Conservation (phyloP, 2,113 vertebrate genomes). For the Notechis scutatus region DNA sequence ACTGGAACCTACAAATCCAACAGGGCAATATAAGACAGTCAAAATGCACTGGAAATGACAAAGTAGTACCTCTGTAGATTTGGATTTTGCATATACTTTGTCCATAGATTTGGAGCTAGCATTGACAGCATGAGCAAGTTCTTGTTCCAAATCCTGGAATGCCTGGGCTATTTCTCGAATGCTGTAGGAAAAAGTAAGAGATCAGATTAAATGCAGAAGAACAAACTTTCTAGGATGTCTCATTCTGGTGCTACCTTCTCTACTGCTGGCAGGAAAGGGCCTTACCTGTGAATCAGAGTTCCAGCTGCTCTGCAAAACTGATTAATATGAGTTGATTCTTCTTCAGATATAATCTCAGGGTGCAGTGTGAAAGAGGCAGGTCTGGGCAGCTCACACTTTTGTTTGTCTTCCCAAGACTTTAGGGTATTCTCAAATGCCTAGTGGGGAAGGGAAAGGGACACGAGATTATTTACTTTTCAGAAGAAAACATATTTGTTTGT, state of each 20-base stretch:
- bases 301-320: conserved; percentile 89
- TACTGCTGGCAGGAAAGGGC: background rate
- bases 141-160: conserved; percentile 90
- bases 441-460: conserved; percentile 1
- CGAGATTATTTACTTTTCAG: background rate
- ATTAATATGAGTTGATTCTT: conserved; percentile 86
- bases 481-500: background rate
- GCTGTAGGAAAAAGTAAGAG: conserved; percentile 60
- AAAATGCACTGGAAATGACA: background rate
- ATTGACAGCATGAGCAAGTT: conserved; percentile 95
- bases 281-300: conserved; percentile 88
- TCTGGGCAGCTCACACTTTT: conserved; percentile 88
- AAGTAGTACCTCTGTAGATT: conserved; percentile 75
- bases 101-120: conserved; percentile 97
- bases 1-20: background rate
- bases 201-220: background rate
- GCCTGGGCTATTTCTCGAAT: conserved; percentile 91
- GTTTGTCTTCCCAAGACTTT: conserved; percentile 98
- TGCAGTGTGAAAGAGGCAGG: conserved; percentile 77
- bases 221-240: background rate
- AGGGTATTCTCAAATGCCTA: conserved; percentile 95
- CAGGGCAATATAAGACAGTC: conserved; percentile 2
- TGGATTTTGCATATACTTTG: conserved; percentile 86
- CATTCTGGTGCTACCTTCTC: background rate
- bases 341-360: conserved; percentile 86